Evolutionary conservation across 1,140 invertebrate genomes (phyloP).

Genomic region (Heliconius melpomene): DNA sequence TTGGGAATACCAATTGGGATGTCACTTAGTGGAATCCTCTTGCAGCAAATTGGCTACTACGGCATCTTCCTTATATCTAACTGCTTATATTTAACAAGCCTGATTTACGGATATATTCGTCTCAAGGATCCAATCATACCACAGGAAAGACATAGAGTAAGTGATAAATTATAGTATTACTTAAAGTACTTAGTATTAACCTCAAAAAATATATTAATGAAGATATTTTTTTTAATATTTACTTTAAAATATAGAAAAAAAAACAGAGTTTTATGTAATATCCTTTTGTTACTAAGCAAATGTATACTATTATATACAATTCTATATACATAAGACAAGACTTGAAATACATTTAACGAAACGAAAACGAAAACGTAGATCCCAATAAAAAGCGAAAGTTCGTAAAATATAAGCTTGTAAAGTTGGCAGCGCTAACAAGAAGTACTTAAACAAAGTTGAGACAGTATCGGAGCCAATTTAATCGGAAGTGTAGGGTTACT

Average conservation of each 20-base stretch:
- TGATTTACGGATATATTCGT: slow-evolving; percentile 74
- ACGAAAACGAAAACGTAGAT: neutral
- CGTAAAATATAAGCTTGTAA: slow-evolving; percentile 17
- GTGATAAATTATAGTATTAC: slow-evolving; percentile 36
- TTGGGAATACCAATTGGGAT: slow-evolving; percentile 78
- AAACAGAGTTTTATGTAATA: neutral
- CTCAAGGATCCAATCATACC: slow-evolving; percentile 75
- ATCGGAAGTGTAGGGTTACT: slow-evolving; percentile 50
- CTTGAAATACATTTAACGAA: neutral
- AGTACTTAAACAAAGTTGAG: slow-evolving; percentile 36
- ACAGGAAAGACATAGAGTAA: slow-evolving; percentile 70
- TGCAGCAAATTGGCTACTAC: slow-evolving; percentile 77
- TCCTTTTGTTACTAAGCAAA: no score
- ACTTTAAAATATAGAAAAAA: neutral
- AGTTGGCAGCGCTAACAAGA: slow-evolving; percentile 8
- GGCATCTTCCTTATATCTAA: slow-evolving; percentile 79
- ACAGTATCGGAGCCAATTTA: slow-evolving; percentile 37
- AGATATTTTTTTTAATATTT: no score
- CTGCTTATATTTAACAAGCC: slow-evolving; percentile 72
- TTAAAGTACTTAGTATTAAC: no score
- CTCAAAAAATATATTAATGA: neutral
- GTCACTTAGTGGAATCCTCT: slow-evolving; percentile 75
- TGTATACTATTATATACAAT: neutral
- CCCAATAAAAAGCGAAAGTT: slow-evolving; percentile 9
- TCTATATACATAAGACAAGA: neutral